Evolutionary conservation across 2,113 vertebrate genomes (phyloP).

Genomic region (Rhinolophus sinicus): DNA sequence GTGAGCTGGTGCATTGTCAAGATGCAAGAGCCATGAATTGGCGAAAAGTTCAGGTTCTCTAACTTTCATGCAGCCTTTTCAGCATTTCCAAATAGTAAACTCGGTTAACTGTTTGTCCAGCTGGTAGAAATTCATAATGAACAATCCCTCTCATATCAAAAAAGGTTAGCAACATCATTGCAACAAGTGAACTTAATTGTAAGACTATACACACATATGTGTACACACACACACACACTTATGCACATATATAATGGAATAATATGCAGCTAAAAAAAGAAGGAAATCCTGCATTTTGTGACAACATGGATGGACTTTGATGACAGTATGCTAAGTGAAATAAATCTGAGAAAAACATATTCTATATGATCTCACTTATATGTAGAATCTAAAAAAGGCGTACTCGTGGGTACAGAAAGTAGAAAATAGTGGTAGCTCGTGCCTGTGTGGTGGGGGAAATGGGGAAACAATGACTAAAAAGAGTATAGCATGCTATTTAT

Average conservation of each 20-base stretch:
- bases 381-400: neutral
- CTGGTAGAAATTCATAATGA: too few relatives aligned
- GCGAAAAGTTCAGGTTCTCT: too few relatives aligned
- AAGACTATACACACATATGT: too few relatives aligned
- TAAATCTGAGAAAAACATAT: neutral
- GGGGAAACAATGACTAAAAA: neutral
- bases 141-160: too few relatives aligned
- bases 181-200: too few relatives aligned
- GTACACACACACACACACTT: too few relatives aligned
- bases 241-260: neutral
- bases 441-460: neutral
- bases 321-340: neutral
- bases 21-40: too few relatives aligned
- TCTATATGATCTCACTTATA: neutral
- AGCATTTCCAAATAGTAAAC: too few relatives aligned
- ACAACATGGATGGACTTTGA: neutral
- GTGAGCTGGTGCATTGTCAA: too few relatives aligned
- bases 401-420: neutral
- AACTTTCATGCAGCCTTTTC: too few relatives aligned
- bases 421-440: neutral
- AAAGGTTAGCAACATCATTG: too few relatives aligned
- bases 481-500: neutral
- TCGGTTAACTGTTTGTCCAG: too few relatives aligned
- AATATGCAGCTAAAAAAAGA: neutral
- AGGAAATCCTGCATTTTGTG: neutral